Base-by-base conservation (phyloP, 1,140 invertebrate species). In the Drosophila orosa region DNA sequence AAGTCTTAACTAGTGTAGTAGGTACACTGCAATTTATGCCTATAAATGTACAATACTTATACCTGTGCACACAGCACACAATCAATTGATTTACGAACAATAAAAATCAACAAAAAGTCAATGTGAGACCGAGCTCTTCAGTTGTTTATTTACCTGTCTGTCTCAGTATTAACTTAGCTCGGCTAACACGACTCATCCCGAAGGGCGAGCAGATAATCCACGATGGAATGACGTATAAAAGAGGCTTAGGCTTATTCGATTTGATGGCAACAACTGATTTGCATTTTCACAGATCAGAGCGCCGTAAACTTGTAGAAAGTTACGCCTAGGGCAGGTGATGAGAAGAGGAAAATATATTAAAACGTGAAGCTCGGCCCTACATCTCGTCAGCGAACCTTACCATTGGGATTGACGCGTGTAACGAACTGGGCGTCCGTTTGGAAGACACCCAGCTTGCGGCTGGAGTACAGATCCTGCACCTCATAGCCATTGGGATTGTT, bases 401-500 rank as follows among this genome's bases (percentile, higher is more conserved):
- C 91, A 71, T 90, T 91, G 1, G 91, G 91, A 68, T 77, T 91
- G 17, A 92, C 72, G 50, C 91, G 91, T 19, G 86, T 91, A 7
- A 61, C 42, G 25, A 92, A 91, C 17, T 66, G 33, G 35, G 33
- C 60, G 1, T 50, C 37, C 5, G 62, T 1, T 7, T 58, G 47
- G 25, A 76, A 78, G 0, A 61, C 31, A 9, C 78, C 79, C 44
- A 90, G 37, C 10, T 77, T 52, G 5, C 33, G 56, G 15, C 52
- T 57, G 3, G 40, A 17, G 25, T 74, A 92, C 8, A 92, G 57
- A 52, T 92, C 83, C 82, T 92, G 74, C 6, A 94, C 91, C 27
- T 71, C 50, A 69, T 94, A 95, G 13, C 87, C 91, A 22, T 91
- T 74, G 3, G 73, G 47, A 48, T 93, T 90, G 13, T 25, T 72